Percentiles rank a stretch among this genome's conserved stretches.
Evolutionary conservation across 2,888 invertebrate species (phyloP).

Genomic region (Noctua comes): DNA sequence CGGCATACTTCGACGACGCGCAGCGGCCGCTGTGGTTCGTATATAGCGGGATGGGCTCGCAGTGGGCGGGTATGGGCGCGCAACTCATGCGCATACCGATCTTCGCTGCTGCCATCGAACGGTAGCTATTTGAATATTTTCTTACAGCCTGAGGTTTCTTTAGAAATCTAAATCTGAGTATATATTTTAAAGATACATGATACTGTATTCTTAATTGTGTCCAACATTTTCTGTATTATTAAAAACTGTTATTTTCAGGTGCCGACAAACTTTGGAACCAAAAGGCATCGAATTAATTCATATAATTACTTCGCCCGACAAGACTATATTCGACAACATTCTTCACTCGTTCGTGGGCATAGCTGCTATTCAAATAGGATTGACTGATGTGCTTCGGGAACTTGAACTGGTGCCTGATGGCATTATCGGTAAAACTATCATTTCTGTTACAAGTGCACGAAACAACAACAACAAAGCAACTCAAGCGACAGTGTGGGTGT

Average conservation of each 20-base stretch:
- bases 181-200: not conserved
- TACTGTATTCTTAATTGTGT: too few relatives aligned
- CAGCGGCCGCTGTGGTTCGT: constrained; percentile 92
- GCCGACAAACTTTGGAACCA: constrained; percentile 90
- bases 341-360: constrained; percentile 75
- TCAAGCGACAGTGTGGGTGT: too few relatives aligned
- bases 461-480: not conserved
- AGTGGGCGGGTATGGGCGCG: constrained; percentile 91
- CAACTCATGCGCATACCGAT: constrained; percentile 91
- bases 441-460: too few relatives aligned
- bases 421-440: too few relatives aligned
- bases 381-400: constrained; percentile 26
- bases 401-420: too few relatives aligned
- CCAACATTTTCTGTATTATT: too few relatives aligned
- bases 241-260: constrained; percentile 73
- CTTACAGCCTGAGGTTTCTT: not conserved
- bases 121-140: constrained; percentile 65
- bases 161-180: not conserved
- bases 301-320: constrained; percentile 92
- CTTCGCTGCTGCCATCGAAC: constrained; percentile 90
- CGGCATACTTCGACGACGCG: constrained; percentile 75
- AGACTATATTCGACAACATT: constrained; percentile 89
- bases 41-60: constrained; percentile 88
- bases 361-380: constrained; percentile 91
- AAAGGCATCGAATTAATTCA: constrained; percentile 92